Conservation (phyloP, 2,888 invertebrate species). For the Caenorhabditis auriculariae region DNA sequence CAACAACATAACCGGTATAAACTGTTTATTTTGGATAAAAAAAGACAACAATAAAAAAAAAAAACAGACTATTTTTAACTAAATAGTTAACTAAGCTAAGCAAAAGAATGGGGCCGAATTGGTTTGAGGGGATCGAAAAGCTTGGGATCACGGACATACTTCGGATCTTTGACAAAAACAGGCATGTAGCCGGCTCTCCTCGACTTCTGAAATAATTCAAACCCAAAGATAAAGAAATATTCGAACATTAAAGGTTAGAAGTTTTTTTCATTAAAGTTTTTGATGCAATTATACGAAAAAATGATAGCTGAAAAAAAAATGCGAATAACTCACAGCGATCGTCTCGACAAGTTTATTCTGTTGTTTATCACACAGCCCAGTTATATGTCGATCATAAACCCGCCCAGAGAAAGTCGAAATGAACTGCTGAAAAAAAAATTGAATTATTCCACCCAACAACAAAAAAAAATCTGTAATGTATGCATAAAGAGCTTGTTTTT, state of each 20-base stretch:
- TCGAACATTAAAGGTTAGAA: not conserved
- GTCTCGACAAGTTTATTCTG: slow-evolving; percentile 42
- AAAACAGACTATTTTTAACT: slow-evolving; percentile 2
- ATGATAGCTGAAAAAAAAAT: not conserved
- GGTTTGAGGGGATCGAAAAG: slow-evolving; percentile 86
- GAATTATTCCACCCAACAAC: not conserved
- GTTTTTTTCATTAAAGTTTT: not conserved
- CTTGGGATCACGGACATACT: slow-evolving; percentile 82
- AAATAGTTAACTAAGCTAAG: slow-evolving; percentile 24
- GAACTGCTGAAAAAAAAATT: slow-evolving; percentile 69
- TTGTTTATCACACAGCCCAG: slow-evolving; percentile 77
- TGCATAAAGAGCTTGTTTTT: not conserved
- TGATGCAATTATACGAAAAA: not conserved
- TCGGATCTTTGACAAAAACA: slow-evolving; percentile 77
- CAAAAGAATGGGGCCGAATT: slow-evolving; percentile 59
- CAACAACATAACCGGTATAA: not conserved
- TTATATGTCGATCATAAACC: slow-evolving; percentile 87
- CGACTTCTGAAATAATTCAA: slow-evolving; percentile 31
- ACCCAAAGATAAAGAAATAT: not conserved
- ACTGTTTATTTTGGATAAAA: not conserved
- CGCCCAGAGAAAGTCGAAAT: slow-evolving; percentile 91
- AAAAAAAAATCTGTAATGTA: not conserved
- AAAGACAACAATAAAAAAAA: slow-evolving; percentile 1
- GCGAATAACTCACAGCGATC: slow-evolving; percentile 12
- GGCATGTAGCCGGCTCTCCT: slow-evolving; percentile 74